A percentile compares a stretch with the other conserved stretches of the same genome.
Conservation (phyloP, 2,113 vertebrate genomes). For the Pelodiscus sinensis region DNA sequence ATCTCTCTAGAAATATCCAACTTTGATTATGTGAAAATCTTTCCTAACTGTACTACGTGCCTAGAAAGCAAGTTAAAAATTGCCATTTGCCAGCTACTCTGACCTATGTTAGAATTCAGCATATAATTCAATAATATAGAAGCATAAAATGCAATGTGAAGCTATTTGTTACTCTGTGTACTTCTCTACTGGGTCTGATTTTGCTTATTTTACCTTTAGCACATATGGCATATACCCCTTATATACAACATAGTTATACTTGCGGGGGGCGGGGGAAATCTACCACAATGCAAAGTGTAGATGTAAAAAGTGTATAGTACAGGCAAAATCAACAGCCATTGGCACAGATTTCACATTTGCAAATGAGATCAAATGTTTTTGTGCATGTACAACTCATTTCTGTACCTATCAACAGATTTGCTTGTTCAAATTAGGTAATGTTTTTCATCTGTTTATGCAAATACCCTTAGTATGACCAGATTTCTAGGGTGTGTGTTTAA, state of each 20-base stretch:
- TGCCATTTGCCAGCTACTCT: slow-evolving; percentile 47
- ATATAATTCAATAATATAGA: slow-evolving; percentile 27
- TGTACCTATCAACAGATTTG: background rate
- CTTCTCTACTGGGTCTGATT: background rate
- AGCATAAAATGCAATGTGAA: slow-evolving; percentile 28
- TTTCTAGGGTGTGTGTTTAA: background rate
- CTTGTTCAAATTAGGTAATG: background rate
- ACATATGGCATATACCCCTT: background rate
- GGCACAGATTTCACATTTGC: slow-evolving; percentile 1
- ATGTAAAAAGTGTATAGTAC: background rate
- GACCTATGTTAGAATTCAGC: slow-evolving; percentile 52
- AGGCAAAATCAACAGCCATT: background rate
- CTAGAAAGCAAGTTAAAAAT: slow-evolving; percentile 72
- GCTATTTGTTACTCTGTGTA: slow-evolving; percentile 35
- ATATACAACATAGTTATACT: background rate
- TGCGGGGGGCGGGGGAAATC: background rate
- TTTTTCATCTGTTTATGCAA: background rate
- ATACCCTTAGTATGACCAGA: background rate
- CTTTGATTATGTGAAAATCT: slow-evolving; percentile 80
- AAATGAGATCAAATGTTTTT: background rate
- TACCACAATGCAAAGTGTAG: background rate
- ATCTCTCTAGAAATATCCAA: slow-evolving; percentile 80
- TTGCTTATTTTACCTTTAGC: background rate
- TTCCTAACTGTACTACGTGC: slow-evolving; percentile 66
- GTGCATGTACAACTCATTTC: background rate